Base-by-base conservation (phyloP, 37 sponge, comb jelly and placozoan genomes). In the Aplysina aerophoba region DNA sequence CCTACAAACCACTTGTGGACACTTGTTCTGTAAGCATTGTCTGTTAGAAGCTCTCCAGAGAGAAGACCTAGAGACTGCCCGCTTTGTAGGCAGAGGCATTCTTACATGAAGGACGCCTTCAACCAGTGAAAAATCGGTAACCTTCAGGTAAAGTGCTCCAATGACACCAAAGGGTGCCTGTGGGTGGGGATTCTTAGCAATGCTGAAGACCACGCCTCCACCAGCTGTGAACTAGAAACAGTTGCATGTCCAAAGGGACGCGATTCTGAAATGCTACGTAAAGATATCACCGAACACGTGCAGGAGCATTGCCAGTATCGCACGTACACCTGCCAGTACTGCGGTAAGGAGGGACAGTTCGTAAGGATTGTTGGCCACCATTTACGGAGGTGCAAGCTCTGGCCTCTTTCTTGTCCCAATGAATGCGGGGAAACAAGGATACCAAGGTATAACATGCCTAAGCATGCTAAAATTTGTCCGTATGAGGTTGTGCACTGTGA, bases 401-500 rank as follows among this genome's bases (percentile, higher is more conserved):
- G 30, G 17, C 61, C 81, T 35, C 37, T 59, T 2, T 22, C n/a
- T 19, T 81, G 81, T 56, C 61, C 61, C 31, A 60, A 75, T 36
- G 55, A 15, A 20, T 81, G 81, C 31, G 61, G 59, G 8, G 61
- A 58, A 36, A 19, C 24, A 20, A 59, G 4, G 17, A 57, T 57
- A 16, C 53, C 24, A 25, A 6, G 59, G 16, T 13, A 35, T 3
- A 59, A 6, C 21, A 0, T 81, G 1, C 1, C 36, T 4, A 8
- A 33, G 12, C 63, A 59, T 33, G 22, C 55, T 35, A 30, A 41
- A 62, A 35, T 59, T 0, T 62, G 61, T 36, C 36, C 59, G 3
- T n/a, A 64, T 36, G 68, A 61, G 30, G 31, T 34, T 16, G 69
- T 83, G 21, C 28, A n/a, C 4, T 83, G 84, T n/a, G 28, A 28